Evolutionary conservation across 2,888 invertebrate species (phyloP), one percentile per base, ranked within the genome.

Genomic region (Oscheius sp.): DNA sequence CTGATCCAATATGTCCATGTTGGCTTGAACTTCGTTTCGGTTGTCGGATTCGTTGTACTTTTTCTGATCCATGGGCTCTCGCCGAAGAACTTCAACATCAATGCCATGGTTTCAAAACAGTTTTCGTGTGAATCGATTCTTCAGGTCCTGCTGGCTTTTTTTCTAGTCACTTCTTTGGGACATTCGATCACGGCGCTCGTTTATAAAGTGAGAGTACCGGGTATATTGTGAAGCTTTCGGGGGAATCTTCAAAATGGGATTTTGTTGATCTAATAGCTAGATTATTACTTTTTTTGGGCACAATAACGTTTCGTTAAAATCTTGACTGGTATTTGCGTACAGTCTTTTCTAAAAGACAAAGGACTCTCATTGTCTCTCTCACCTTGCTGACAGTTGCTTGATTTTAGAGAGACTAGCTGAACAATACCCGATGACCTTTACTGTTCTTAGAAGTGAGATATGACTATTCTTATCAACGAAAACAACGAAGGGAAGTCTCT

Each of bases 71-170:
- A n/a, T 7, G 60, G 60, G 2, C 10, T 60, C n/a, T 60, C 13
- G 33, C 60, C 60, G 3, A 60, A 60, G 35, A 33, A 35, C 37
- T 13, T 60, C 37, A 60, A 35, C 37, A 60, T 35, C 60, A 60
- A 60, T 37, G 60, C 37, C 1, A 60, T 2, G 60, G 60, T 60
- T 0, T 37, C n/a, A n/a, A 33, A 10, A 33, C 9, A 60, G 37
- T 42, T 42, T 42, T 42, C 11, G 3, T n/a, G 3, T 13, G 7
- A 57, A 58, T 33, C 35, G n/a, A 37, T 37, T 37, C n/a, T 10
- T 60, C 60, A 60, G 60, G 37, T 60, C 2, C 35, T 60, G 60
- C 60, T 60, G 60, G 35, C 60, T 10, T 60, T 60, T 37, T 60
- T 60, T 2, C 60, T 60, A 33, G n/a, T 60, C 33, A 37, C 60